Evolutionary conservation across 23 tunicate genomes (phyloP).

Genomic region (Trididemnum miniatum): DNA sequence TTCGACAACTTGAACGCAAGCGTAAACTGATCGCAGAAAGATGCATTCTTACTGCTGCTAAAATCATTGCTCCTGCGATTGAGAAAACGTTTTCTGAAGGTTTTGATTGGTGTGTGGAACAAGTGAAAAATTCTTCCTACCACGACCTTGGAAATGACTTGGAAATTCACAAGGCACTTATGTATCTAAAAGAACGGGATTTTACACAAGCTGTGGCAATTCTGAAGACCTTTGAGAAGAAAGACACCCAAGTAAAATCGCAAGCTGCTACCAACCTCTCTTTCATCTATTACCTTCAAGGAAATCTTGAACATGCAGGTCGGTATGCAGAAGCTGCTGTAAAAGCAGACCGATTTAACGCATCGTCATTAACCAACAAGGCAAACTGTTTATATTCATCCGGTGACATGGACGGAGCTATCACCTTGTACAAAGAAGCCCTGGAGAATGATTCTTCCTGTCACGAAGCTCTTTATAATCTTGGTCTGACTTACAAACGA

Average conservation of each 20-base stretch:
- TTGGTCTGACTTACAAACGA: slow-evolving; percentile 73
- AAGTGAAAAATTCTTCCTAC: slow-evolving; percentile 80
- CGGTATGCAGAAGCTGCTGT: slow-evolving; percentile 90
- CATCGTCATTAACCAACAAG: slow-evolving; percentile 84
- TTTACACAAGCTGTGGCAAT: slow-evolving; percentile 79
- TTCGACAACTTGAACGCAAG: slow-evolving; percentile 85
- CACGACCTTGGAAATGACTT: slow-evolving; percentile 94
- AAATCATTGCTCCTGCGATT: slow-evolving; percentile 89
- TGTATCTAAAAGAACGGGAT: slow-evolving; percentile 88
- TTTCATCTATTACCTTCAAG: slow-evolving; percentile 93
- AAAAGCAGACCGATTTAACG: slow-evolving; percentile 86
- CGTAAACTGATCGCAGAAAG: slow-evolving; percentile 72
- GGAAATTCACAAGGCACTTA: slow-evolving; percentile 96
- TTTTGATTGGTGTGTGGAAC: slow-evolving; percentile 98
- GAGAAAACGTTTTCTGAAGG: slow-evolving; percentile 81
- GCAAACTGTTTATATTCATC: slow-evolving; percentile 62
- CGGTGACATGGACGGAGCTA: slow-evolving; percentile 72
- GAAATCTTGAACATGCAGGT: slow-evolving; percentile 61
- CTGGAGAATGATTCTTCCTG: slow-evolving; percentile 87
- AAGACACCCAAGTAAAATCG: slow-evolving; percentile 89
- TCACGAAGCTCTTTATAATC: slow-evolving; percentile 90
- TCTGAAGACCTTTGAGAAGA: slow-evolving; percentile 94
- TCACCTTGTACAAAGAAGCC: slow-evolving; percentile 78
- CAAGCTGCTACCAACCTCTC: slow-evolving; percentile 95
- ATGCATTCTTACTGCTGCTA: slow-evolving; percentile 90